These are phyloP conservation scores for Sisyra terminalis DNA, from an alignment of 2,888 invertebrate genomes.

Conservation along the genomic window DNA sequence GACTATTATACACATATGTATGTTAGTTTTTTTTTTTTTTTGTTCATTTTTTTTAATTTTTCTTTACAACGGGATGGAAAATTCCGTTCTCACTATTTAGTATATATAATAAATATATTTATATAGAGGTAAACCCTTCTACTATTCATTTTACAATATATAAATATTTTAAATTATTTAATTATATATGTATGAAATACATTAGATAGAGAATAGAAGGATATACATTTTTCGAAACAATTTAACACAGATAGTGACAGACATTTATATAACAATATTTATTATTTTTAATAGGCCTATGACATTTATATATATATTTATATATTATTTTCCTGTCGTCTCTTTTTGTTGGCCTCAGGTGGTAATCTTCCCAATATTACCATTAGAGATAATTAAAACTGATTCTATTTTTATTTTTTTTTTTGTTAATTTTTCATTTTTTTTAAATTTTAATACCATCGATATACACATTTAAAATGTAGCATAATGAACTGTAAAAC, in stretches of 20 bases:
- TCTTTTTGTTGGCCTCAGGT: too few relatives aligned
- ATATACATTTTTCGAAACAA: constrained; percentile 9
- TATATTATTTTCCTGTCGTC: too few relatives aligned
- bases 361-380: too few relatives aligned
- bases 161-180: constrained; percentile 6
- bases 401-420: too few relatives aligned
- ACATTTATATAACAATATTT: constrained; percentile 14
- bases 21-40: constrained; percentile 19
- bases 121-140: constrained; percentile 17
- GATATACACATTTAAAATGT: too few relatives aligned
- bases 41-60: constrained; percentile 19
- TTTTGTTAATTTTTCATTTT: too few relatives aligned
- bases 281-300: too few relatives aligned
- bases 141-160: constrained; percentile 22
- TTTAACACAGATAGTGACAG: constrained; percentile 29
- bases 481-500: too few relatives aligned
- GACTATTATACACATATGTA: constrained; percentile 44
- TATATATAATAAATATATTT: constrained; percentile 29
- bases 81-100: constrained; percentile 46
- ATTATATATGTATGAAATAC: neutral
- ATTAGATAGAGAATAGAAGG: constrained; percentile 10
- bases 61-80: constrained; percentile 50
- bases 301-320: too few relatives aligned
- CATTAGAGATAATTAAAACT: too few relatives aligned
- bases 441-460: too few relatives aligned